A percentile compares a stretch with the other conserved stretches of the same genome.
Evolutionary conservation across 1,140 invertebrate genomes (phyloP).

Genomic region (Helicorthomorpha holstii): DNA sequence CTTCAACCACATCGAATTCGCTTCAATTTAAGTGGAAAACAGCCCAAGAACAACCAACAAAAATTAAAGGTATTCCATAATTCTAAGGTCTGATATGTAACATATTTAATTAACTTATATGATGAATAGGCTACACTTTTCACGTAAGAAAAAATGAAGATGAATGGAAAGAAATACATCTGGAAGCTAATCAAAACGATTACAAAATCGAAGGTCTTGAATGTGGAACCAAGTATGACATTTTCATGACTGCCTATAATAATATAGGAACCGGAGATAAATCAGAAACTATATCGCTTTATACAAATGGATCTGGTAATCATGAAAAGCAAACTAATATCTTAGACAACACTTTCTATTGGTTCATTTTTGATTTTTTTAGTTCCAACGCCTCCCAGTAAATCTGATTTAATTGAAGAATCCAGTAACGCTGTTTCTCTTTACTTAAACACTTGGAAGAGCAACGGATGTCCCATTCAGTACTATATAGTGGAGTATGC

Average conservation of each 20-base stretch:
- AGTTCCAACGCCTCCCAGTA: not conserved
- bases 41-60: no score
- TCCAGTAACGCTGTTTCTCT: not conserved
- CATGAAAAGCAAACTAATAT: not conserved
- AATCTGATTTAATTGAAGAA: not conserved
- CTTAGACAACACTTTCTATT: not conserved
- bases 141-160: not conserved
- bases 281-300: not conserved
- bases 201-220: not conserved
- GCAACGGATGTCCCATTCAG: no score
- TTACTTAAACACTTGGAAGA: not conserved
- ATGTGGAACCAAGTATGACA: not conserved
- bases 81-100: no score
- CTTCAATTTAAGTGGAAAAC: no score
- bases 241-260: not conserved
- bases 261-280: not conserved
- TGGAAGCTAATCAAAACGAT: not conserved
- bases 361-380: not conserved
- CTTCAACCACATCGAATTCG: no score
- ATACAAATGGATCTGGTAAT: not conserved
- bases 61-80: no score
- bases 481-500: slow-evolving; percentile 3
- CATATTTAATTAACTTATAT: no score
- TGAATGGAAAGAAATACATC: not conserved
- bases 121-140: not conserved